These are phyloP conservation scores for Poeciliopsis infans DNA, from an alignment of 2,797 vertebrate species.

Conservation along the genomic window DNA sequence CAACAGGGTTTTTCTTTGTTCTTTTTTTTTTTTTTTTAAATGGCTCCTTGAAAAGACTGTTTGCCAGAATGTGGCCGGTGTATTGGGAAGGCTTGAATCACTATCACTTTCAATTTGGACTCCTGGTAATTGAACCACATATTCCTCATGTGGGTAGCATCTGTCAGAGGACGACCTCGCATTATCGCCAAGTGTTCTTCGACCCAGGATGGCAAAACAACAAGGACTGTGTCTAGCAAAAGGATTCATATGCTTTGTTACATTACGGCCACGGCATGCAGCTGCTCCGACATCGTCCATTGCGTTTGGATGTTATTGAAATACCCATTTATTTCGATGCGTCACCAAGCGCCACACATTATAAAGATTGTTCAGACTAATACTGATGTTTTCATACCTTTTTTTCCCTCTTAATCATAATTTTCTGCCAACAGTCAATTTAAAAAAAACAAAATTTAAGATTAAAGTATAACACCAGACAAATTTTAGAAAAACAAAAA, in stretches of 20 bases:
- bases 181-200: slow-evolving; percentile 69
- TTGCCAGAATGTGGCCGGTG: slow-evolving; percentile 71
- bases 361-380: neutral
- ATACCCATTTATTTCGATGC: neutral
- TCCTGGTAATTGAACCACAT: slow-evolving; percentile 79
- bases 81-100: slow-evolving; percentile 84
- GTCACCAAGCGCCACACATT: neutral
- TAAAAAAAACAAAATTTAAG: neutral
- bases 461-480: neutral
- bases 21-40: slow-evolving; percentile 41
- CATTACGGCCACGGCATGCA: neutral
- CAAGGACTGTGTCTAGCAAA: slow-evolving; percentile 20
- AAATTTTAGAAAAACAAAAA: neutral
- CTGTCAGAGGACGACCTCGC: slow-evolving; percentile 68
- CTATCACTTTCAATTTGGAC: slow-evolving; percentile 83
- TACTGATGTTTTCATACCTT: neutral
- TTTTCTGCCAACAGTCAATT: too few species aligned
- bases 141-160: slow-evolving; percentile 74
- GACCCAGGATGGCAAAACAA: slow-evolving; percentile 75
- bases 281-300: too few species aligned
- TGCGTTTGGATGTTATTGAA: neutral
- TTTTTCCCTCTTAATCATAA: neutral
- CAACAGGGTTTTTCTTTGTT: slow-evolving; percentile 41
- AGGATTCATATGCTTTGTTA: neutral
- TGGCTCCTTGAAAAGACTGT: slow-evolving; percentile 74